Base-by-base conservation (phyloP, 2,113 vertebrate genomes). In the Ptychochromis oligacanthus region DNA sequence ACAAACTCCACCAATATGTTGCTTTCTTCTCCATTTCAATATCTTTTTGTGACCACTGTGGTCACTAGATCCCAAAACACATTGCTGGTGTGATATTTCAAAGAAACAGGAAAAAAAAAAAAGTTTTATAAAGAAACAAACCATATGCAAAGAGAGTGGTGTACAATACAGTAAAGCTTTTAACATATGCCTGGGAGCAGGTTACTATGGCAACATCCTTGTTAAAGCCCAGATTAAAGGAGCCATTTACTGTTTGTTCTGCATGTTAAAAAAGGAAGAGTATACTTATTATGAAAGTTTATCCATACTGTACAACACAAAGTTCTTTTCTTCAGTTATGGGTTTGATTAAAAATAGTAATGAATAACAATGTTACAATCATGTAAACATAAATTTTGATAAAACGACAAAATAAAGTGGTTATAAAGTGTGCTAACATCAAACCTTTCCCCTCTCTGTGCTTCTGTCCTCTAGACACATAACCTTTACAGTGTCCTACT, bases 171-270 rank as follows among this genome's bases (percentile, higher is more conserved):
- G 26, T 79, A 58, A 79, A 80, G 83, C 82, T 89, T 88, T 93
- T 87, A 87, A 84, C 80, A 61, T 86, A 88, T 75, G 80, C 83
- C 86, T 81, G 61, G 49, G 85, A 92, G 85, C 76, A 81, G 72
- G 91, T 93, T 94, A 90, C 93, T 88, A 94, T 94, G 92, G 91
- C 77, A 94, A 95, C 94, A 87, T 84, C 78, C 78, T 79, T 88
- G 80, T 78, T 59, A 77, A 84, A 86, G 34, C 84, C 76, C 61
- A 82, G 83, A 94, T 78, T 93, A 91, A 91, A 90, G 87, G 75
- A 90, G 62, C 81, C 55, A 80, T 90, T 92, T 91, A 86, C 75
- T 88, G 70, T 82, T 89, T 84, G 64, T 88, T 70, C 7, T 58
- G 58, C 67, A 49, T 15, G 8, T 36, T 34, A 22, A 34, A 22